These are phyloP conservation scores for Corella eumyota DNA, from an alignment of 23 tunicate genomes.

Conservation along the genomic window DNA sequence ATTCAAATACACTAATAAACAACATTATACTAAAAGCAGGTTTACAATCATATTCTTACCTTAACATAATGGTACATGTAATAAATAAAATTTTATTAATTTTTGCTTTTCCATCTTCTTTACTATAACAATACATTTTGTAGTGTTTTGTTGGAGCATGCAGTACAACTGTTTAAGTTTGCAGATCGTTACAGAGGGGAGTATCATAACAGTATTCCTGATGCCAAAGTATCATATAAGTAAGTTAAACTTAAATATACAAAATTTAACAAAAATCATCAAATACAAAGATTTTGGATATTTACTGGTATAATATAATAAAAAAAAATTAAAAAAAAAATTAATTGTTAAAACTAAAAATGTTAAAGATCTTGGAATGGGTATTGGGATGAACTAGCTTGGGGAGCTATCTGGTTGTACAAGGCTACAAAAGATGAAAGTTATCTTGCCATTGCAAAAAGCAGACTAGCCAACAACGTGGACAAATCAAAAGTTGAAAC, in stretches of 20 bases:
- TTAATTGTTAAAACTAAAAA: background rate
- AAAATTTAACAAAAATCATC: background rate
- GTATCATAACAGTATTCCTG: slow-evolving; percentile 61
- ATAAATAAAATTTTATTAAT: too few species aligned
- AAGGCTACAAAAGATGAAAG: slow-evolving; percentile 34
- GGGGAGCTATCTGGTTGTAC: slow-evolving; percentile 94
- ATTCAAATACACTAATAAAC: too few species aligned
- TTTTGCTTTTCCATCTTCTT: too few species aligned
- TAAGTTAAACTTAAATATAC: slow-evolving; percentile 12
- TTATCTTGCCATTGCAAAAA: slow-evolving; percentile 37
- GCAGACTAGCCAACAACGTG: slow-evolving; percentile 19
- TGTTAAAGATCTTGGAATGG: slow-evolving; percentile 76
- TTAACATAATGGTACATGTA: too few species aligned
- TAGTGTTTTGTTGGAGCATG: slow-evolving; percentile 33
- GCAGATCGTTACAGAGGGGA: slow-evolving; percentile 66
- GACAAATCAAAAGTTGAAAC: slow-evolving; percentile 9
- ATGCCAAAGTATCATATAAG: slow-evolving; percentile 39
- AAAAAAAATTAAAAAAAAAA: too few species aligned
- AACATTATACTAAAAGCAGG: too few species aligned
- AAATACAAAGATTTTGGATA: background rate
- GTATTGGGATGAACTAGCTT: slow-evolving; percentile 80
- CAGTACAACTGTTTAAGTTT: slow-evolving; percentile 46
- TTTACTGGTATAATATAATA: too few species aligned
- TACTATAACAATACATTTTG: too few species aligned
- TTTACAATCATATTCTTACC: too few species aligned